These are phyloP conservation scores for Danionella cerebrum DNA, from an alignment of 2,113 vertebrate species.

Conservation along the genomic window DNA sequence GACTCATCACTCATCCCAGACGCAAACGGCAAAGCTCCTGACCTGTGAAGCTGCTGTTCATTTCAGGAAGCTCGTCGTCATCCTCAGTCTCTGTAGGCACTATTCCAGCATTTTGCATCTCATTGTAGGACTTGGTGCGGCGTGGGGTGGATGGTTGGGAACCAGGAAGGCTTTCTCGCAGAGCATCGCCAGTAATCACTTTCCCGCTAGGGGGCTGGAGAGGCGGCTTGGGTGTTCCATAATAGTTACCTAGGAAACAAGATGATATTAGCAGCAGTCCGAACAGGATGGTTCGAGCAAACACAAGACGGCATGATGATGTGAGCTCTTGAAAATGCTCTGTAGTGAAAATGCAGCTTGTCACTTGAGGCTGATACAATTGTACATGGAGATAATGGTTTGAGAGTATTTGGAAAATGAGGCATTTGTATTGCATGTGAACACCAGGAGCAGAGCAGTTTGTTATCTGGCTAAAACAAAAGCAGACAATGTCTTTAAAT, in stretches of 20 bases:
- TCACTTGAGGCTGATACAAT: neutral
- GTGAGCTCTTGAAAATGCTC: neutral
- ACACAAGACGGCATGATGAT: constrained; percentile 37
- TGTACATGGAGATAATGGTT: neutral
- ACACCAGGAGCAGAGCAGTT: constrained; percentile 57
- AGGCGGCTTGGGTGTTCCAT: constrained; percentile 98
- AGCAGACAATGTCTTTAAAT: constrained; percentile 56
- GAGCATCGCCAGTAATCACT: constrained; percentile 92
- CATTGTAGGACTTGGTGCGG: constrained; percentile 97
- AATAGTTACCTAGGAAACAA: constrained; percentile 98
- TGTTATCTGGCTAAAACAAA: constrained; percentile 53
- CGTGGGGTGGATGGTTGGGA: constrained; percentile 87
- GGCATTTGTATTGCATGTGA: neutral
- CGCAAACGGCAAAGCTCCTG: constrained; percentile 40
- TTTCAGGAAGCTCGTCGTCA: constrained; percentile 93
- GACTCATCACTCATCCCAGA: neutral
- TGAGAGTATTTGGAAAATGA: neutral
- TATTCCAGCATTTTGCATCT: constrained; percentile 99
- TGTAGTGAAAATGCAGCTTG: neutral
- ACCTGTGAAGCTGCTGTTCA: constrained; percentile 99
- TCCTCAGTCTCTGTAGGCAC: constrained; percentile 83
- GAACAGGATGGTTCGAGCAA: constrained; percentile 22
- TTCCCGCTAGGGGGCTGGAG: constrained; percentile 92
- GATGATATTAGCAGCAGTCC: constrained; percentile 72
- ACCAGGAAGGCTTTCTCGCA: constrained; percentile 82